phyloP scores from a whole-genome alignment of 2,797 vertebrate genomes.

The Myiotriccus ornatus region DNA sequence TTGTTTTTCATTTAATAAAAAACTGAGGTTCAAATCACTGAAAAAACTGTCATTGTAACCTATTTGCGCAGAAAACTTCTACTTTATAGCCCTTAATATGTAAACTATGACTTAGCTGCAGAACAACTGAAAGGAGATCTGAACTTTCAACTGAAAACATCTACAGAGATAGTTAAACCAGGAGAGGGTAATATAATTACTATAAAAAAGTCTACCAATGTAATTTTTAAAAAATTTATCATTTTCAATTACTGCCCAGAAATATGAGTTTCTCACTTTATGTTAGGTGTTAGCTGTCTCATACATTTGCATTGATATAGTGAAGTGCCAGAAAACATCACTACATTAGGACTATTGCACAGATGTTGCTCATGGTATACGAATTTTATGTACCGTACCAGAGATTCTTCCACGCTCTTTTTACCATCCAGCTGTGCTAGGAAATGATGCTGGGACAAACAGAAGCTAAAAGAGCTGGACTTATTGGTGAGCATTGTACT shows the following conservation, averaged over 20 bases:
- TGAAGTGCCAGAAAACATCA: background rate
- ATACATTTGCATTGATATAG: background rate
- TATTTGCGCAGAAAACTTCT: background rate
- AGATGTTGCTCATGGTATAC: background rate
- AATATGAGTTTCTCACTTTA: background rate
- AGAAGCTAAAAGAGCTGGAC: background rate
- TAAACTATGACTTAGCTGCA: background rate
- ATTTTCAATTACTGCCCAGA: background rate
- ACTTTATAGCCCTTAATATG: background rate
- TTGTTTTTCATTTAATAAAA: slow-evolving; percentile 24
- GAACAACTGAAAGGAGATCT: background rate
- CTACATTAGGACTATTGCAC: background rate
- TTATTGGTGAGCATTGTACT: background rate
- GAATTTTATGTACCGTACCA: background rate
- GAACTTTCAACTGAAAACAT: background rate
- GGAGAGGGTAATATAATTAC: background rate
- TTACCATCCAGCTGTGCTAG: background rate
- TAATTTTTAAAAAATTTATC: background rate
- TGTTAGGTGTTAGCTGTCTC: background rate
- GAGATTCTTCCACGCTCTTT: background rate
- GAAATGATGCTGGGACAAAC: background rate
- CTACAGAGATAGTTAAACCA: background rate
- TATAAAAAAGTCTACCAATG: background rate
- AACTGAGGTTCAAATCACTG: background rate
- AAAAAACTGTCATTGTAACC: background rate